Base-by-base conservation (phyloP, 2,797 vertebrate genomes). In the Amniataba percoides region DNA sequence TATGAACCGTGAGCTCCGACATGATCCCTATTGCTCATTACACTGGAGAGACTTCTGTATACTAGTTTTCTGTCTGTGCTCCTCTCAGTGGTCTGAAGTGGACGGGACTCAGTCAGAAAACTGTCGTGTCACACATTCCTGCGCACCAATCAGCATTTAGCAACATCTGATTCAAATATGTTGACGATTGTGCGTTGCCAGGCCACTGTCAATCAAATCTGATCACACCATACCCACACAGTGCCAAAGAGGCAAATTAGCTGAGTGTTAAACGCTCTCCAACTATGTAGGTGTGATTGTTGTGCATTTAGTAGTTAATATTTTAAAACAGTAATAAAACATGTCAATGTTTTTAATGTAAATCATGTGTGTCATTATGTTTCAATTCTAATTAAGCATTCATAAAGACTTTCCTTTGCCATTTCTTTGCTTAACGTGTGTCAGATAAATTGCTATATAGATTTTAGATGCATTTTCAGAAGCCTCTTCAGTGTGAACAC, bases 361-460 rank as follows among this genome's bases (percentile, higher is more conserved):
- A 3, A 19, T 27, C 13, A 39, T 72, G 15, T 72, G 23, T 49
- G 27, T 36, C 53, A 67, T 68, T 71, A 53, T 2, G 48, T 63
- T 71, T 58, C 64, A 55, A 46, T 78, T 59, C 25, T 65, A 66
- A 64, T 61, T 10, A 65, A 67, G 55, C 46, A 19, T 55, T 57
- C 18, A 40, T 25, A 34, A 56, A 57, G 58, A 53, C 39, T 42
- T 52, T 4, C 48, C 27, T 15, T 12, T 40, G 21, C 16, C 13
- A 61, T 48, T 39, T 27, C 14, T 62, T 43, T 34, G 12, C 16
- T 27, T 57, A 21, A 65, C 10, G 7, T 52, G 8, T 39, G 14
- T 34, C 15, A 58, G 23, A 48, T 55, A 16, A 11, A 45, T 49
- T 63, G n/a, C 27, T 42, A 2, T 57, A 25, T 39, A 52, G 4